Conservation (phyloP, 2,888 invertebrate species). For the Heliconius sara region DNA sequence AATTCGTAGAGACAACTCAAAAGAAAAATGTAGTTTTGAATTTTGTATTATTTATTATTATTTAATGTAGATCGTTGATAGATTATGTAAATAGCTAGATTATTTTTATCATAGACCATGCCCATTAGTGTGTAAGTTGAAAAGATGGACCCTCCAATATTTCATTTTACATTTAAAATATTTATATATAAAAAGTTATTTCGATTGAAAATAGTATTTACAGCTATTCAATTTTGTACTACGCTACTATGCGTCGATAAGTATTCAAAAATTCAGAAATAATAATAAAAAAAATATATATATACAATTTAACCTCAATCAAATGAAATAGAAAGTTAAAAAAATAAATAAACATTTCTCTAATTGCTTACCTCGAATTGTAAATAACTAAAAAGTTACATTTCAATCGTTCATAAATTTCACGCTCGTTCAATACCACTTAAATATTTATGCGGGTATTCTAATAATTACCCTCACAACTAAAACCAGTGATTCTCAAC, state of each 20-base stretch:
- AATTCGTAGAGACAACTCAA: too few relatives aligned
- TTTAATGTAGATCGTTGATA: too few relatives aligned
- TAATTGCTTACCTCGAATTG: background rate
- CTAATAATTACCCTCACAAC: constrained; percentile 6
- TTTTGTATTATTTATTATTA: too few relatives aligned
- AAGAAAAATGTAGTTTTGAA: too few relatives aligned
- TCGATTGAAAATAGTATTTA: background rate
- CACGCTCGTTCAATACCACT: constrained; percentile 19
- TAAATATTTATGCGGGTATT: constrained; percentile 6
- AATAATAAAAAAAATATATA: background rate
- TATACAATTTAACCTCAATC: background rate
- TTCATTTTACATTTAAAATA: too few relatives aligned
- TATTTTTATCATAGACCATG: too few relatives aligned
- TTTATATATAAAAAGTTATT: too few relatives aligned
- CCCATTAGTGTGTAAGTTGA: too few relatives aligned
- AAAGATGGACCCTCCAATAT: too few relatives aligned
- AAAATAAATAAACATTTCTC: background rate
- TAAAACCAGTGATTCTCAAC: constrained; percentile 7
- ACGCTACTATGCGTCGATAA: background rate
- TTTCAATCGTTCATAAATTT: constrained; percentile 11
- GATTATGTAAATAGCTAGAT: too few relatives aligned
- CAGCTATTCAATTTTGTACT: background rate
- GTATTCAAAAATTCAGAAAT: background rate
- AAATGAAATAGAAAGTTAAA: background rate
- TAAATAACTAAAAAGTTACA: background rate